Base-by-base conservation (phyloP, 2,888 invertebrate genomes). In the Tinea semifulvella region DNA sequence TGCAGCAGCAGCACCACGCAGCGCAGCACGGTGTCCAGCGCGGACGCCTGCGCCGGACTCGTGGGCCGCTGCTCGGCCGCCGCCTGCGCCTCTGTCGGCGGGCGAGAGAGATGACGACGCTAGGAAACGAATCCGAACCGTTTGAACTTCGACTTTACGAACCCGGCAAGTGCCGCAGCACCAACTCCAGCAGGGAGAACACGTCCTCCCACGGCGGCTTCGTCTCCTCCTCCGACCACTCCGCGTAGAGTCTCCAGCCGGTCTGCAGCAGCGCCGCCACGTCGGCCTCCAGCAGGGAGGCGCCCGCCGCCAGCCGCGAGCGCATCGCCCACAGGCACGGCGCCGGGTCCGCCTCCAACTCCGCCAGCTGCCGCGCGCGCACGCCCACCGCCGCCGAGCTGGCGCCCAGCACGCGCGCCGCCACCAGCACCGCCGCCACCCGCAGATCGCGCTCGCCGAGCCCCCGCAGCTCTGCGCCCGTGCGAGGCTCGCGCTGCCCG, bases 221-320 rank as follows among this genome's bases (percentile, higher is more conserved):
- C 89, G 47, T 86, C 82, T 60, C 92, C 89, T n/a, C 93, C 96
- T 58, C 92, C 89, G 0, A 97, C 90, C 18, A 94, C 82, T 47
- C 90, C 87, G 52, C 86, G 85, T 46, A 98, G 79, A 19, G 93
- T 89, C 38, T 93, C n/a, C 13, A 13, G 13, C 11, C 2, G 14
- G 31, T n/a, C 13, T 14, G 13, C 11, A 31, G 13, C 92, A 56
- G 90, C 87, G 1, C 88, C 86, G 64, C 94, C 91, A 60, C 91
- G 89, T 3, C 98, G 98, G 80, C 98, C 98, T 49, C 94, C 91
- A 98, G 97, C 84, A 99, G 93, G 44, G 92, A 89, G 3, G 91
- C 87, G 0, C 98, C 97, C 50, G 99, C 79, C 52, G 92, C 90
- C 71, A 92, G 93, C 3, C 98, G 98, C 61, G 98, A 98, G 1